Evolutionary conservation across 2,888 invertebrate genomes (phyloP), one percentile per base, ranked within the genome.

Genomic region (Petrolisthes manimaculis): DNA sequence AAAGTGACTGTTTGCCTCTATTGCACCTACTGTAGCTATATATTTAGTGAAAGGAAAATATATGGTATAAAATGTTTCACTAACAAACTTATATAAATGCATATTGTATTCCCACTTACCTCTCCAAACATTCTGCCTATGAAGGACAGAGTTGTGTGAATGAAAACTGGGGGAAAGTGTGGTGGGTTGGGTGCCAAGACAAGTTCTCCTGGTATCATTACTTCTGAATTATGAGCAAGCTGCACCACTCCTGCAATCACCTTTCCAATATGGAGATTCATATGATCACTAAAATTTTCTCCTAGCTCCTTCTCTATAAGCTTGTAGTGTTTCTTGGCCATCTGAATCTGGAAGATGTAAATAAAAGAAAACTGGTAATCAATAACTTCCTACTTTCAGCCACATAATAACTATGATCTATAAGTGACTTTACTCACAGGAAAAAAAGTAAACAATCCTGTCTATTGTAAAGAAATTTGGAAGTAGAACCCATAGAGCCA

Each of bases 111-210:
- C 37, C 37, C 6, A 88, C 88, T 61, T 18, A 81, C 88, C 84
- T 88, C 56, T 8, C 77, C 53, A 67, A 84, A 88, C n/a, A 84
- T 80, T 5, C 8, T 67, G 5, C 81, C 81, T 9, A 88, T 61
- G n/a, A 75, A 88, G 14, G 74, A 14, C 5, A 88, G 61, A 18
- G 88, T 84, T n/a, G 80, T 80, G 12, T 81, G 37, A 24, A 88
- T 81, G n/a, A 84, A 61, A 51, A 55, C 37, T 37, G 84, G 61
- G 4, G 84, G 37, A 67, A 88, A 88, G 75, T 74, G 61, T 3
- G 84, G 88, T 24, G 88, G 88, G 12, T 74, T 69, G 18, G 88
- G 88, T 3, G 75, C 12, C 18, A 81, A 56, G n/a, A 88, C 67
- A 21, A 88, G 55, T 55, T 84, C 88, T 6, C 53, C 55, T 54